Evolutionary conservation across 1,140 invertebrate genomes (phyloP).

Genomic region (Drosophila jambulina): DNA sequence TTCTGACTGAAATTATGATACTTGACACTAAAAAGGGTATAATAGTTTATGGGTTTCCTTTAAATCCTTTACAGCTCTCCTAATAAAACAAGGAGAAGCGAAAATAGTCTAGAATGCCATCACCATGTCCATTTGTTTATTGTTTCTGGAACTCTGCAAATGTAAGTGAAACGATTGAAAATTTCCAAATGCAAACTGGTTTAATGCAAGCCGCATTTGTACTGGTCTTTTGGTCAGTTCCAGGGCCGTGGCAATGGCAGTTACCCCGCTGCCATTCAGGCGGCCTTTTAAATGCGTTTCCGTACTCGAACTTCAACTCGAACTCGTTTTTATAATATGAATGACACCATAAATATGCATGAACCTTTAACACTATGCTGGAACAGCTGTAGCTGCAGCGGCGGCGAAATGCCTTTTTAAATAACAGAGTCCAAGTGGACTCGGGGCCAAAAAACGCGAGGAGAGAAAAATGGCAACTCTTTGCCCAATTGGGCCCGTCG

Average conservation of each 20-base stretch:
- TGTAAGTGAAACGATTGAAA: slow-evolving; percentile 29
- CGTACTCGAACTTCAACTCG: slow-evolving; percentile 41
- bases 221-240: neutral
- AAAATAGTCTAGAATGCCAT: too few relatives aligned
- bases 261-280: neutral
- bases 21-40: too few relatives aligned
- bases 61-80: too few relatives aligned
- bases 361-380: slow-evolving; percentile 82
- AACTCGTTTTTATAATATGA: slow-evolving; percentile 74
- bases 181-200: slow-evolving; percentile 24
- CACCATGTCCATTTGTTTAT: slow-evolving; percentile 27
- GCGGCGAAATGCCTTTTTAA: slow-evolving; percentile 74
- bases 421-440: slow-evolving; percentile 66
- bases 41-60: too few relatives aligned
- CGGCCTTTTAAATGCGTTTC: slow-evolving; percentile 77
- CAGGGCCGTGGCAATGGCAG: slow-evolving; percentile 14
- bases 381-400: slow-evolving; percentile 75
- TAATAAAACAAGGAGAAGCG: too few relatives aligned
- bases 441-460: neutral
- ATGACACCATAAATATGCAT: slow-evolving; percentile 83
- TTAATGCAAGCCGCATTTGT: slow-evolving; percentile 21
- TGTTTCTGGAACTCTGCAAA: slow-evolving; percentile 22
- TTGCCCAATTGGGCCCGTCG: slow-evolving; percentile 40
- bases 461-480: slow-evolving; percentile 47
- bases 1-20: too few relatives aligned